Evolutionary conservation across 2,113 vertebrate species (phyloP).

Genomic region (Azemiops feae): DNA sequence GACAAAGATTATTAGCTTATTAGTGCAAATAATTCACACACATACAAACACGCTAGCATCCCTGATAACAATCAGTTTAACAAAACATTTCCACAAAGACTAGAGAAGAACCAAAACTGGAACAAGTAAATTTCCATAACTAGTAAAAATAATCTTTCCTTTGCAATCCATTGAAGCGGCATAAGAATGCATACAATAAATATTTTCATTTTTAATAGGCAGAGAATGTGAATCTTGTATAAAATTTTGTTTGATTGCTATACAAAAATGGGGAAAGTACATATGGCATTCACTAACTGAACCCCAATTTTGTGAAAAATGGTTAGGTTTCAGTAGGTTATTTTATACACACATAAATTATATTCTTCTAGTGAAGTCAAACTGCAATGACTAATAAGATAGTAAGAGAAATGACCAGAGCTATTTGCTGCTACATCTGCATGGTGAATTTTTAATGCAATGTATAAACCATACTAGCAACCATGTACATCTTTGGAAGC

Average conservation of each 20-base stretch:
- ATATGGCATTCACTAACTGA: not conserved
- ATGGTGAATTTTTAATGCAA: conserved; percentile 46
- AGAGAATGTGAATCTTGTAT: not conserved
- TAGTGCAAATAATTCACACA: not conserved
- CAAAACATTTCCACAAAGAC: not conserved
- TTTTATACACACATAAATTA: conserved; percentile 34
- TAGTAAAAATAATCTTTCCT: not conserved
- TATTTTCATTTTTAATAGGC: not conserved
- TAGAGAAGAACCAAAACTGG: not conserved
- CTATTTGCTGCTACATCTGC: conserved; percentile 41
- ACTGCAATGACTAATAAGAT: conserved; percentile 37
- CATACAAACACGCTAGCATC: not conserved
- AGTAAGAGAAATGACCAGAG: conserved; percentile 37
- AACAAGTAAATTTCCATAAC: not conserved
- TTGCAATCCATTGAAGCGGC: not conserved
- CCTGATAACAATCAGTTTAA: not conserved
- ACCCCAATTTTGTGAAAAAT: not conserved
- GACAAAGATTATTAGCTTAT: not conserved
- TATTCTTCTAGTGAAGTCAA: conserved; percentile 3
- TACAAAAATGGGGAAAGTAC: not conserved
- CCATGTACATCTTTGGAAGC: conserved; percentile 49
- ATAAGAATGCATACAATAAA: not conserved
- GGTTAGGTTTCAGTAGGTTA: not conserved
- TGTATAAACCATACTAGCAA: conserved; percentile 43
- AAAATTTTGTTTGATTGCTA: not conserved